These are phyloP conservation scores for Pica pica DNA, from an alignment of 2,113 vertebrate species.

Conservation along the genomic window DNA sequence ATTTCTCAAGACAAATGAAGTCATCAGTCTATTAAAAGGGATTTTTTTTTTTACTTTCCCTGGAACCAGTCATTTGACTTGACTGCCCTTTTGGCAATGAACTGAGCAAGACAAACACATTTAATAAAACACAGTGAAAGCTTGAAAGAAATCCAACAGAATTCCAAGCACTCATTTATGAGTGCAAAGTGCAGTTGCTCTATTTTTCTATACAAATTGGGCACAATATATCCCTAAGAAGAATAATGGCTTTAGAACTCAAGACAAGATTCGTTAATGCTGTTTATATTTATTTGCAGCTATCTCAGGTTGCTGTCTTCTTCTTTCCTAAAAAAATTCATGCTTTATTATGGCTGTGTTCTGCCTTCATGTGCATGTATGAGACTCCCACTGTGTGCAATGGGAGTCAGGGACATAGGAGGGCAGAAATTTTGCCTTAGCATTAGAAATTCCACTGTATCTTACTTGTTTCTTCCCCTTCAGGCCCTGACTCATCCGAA, in stretches of 20 bases:
- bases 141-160: background rate
- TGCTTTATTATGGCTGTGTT: background rate
- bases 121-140: background rate
- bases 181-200: background rate
- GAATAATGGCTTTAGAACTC: background rate
- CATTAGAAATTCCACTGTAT: background rate
- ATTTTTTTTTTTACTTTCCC: background rate
- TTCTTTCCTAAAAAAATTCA: background rate
- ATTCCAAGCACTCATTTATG: background rate
- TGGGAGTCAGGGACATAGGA: background rate
- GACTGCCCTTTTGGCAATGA: background rate
- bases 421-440: background rate
- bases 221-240: background rate
- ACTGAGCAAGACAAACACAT: background rate
- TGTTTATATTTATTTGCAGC: background rate
- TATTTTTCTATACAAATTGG: background rate
- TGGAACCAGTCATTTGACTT: background rate
- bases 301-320: background rate
- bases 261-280: background rate
- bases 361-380: background rate
- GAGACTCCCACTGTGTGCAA: background rate
- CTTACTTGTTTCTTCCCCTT: conserved; percentile 69
- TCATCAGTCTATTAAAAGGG: background rate
- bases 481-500: conserved; percentile 50
- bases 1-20: background rate